Conservation (phyloP, 1,140 invertebrate species). For the Drosophila kurseongensis region DNA sequence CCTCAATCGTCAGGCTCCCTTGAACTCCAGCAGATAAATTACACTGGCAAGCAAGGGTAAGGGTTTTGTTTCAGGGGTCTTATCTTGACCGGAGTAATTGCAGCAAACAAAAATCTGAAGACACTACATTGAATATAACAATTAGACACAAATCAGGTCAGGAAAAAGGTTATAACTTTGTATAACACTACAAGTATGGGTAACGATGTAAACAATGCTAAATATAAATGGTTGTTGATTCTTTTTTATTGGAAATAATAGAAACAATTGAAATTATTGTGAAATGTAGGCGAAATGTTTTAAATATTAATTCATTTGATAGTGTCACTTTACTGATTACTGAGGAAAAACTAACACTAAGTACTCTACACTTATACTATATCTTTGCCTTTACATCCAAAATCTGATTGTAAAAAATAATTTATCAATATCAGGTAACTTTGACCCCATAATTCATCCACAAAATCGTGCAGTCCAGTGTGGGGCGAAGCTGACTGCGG, state of each 20-base stretch:
- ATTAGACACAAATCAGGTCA: background rate
- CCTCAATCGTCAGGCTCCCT: conserved; percentile 59
- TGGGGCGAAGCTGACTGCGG: conserved; percentile 47
- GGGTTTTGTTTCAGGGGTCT: background rate
- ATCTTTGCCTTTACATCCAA: too few species aligned
- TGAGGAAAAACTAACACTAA: too few species aligned
- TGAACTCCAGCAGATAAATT: conserved; percentile 61
- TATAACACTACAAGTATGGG: too few species aligned
- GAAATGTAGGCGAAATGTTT: background rate
- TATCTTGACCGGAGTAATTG: background rate
- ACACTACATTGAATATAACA: background rate
- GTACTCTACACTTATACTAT: too few species aligned
- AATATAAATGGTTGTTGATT: too few species aligned
- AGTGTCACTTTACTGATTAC: too few species aligned
- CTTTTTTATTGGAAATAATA: too few species aligned
- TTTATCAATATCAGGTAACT: conserved; percentile 7
- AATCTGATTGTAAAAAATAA: background rate
- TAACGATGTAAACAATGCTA: too few species aligned
- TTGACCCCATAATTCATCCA: background rate
- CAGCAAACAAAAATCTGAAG: background rate
- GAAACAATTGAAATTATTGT: too few species aligned
- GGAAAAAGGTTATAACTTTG: background rate
- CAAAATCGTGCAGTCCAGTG: conserved; percentile 8
- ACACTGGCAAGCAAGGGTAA: conserved; percentile 26
- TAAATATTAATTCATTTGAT: background rate